Evolutionary conservation across 2,113 vertebrate species (phyloP), one percentile per base, ranked within the genome.

Genomic region (Sterrhoptilus dennistouni): DNA sequence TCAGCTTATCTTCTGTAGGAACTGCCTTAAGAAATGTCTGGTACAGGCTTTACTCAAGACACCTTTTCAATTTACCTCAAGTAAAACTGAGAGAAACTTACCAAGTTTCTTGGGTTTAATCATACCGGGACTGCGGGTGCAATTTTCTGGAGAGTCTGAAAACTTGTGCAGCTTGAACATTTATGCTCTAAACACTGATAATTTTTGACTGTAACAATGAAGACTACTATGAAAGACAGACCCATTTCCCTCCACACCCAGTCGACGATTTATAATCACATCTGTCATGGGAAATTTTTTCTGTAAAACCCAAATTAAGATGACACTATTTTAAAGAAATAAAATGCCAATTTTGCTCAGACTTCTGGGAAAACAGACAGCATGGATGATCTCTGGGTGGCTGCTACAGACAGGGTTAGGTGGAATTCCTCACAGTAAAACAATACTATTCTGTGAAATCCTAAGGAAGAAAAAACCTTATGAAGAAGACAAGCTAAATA

Each of bases 61-160:
- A 75, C 23, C 95, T 75, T 25, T 85, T 80, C 45, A 38, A 75
- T 52, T 82, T 91, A 75, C 31, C 72, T 57, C 49, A 85, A 75
- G 22, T 65, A 68, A 82, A 96, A 79, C 27, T 66, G 54, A 84
- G 38, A 71, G 22, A 70, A 93, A 89, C 40, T 64, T 64, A 82
- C 4, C 44, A 31, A 61, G 38, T 69, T 87, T 11, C 77, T 60
- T 53, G 21, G 14, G 20, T 76, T 60, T 70, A 87, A 66, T 28
- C 15, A 14, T 29, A 66, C 33, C 28, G 76, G 49, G 49, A 54
- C 57, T 68, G 57, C 40, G 84, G 40, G 49, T 54, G 7, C 29
- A 68, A 65, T 71, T 64, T 61, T 52, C 60, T 71, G 35, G 6
- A 40, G 38, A 89, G 31, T 47, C n/a, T 64, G 53, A 47, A 95